A percentile compares a stretch with the other conserved stretches of the same genome.
Conservation (phyloP, 2,888 invertebrate genomes). For the Portevinia maculata region DNA sequence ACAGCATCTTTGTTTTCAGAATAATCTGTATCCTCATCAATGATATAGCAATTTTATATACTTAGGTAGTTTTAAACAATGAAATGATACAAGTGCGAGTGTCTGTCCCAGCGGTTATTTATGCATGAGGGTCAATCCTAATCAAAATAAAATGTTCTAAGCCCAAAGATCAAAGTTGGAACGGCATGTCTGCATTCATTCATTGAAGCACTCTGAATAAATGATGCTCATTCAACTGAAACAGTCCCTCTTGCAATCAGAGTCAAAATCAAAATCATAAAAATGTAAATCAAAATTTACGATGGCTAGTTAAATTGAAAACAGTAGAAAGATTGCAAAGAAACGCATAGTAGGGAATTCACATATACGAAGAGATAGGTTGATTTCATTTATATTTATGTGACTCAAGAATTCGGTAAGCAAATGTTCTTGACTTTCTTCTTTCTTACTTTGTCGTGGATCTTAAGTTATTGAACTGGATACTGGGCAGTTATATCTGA, state of each 20-base stretch:
- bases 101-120: neutral
- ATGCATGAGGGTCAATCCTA: neutral
- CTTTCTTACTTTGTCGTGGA: no score
- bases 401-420: no score
- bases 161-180: neutral
- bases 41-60: no score
- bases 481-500: no score
- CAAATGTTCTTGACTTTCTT: no score
- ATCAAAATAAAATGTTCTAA: neutral
- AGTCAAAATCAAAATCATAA: slow-evolving; percentile 21
- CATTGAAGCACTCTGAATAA: neutral
- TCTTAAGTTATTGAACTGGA: no score
- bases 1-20: no score
- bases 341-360: neutral
- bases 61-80: no score
- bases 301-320: slow-evolving; percentile 7
- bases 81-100: no score
- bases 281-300: slow-evolving; percentile 23
- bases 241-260: neutral
- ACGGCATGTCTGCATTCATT: neutral
- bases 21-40: no score
- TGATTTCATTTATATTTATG: no score
- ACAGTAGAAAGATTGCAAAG: neutral
- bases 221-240: neutral
- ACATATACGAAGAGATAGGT: neutral